Percentiles rank a stretch among this genome's conserved stretches.
Conservation (phyloP, 1,140 invertebrate genomes). For the Dinothrombium tinctorium region DNA sequence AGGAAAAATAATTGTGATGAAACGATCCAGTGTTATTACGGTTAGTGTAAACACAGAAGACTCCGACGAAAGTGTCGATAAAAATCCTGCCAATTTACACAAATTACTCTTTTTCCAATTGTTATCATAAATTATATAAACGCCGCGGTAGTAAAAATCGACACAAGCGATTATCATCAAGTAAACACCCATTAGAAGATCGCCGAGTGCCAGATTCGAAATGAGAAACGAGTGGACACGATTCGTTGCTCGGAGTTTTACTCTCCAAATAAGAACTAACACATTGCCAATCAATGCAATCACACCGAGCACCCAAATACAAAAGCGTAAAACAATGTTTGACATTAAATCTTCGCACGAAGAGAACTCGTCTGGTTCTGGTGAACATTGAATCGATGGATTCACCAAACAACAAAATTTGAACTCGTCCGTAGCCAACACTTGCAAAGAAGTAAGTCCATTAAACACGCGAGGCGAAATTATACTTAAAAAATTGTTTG, state of each 20-base stretch:
- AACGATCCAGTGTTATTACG: constrained; percentile 31
- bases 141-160: constrained; percentile 32
- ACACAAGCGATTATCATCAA: constrained; percentile 39
- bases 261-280: constrained; percentile 33
- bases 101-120: constrained; percentile 26
- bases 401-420: constrained; percentile 28
- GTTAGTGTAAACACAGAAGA: constrained; percentile 36
- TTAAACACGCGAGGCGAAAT: not conserved
- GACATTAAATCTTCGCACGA: constrained; percentile 33
- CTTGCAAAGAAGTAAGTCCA: not conserved
- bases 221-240: constrained; percentile 30
- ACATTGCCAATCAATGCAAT: constrained; percentile 34
- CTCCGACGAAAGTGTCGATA: constrained; percentile 39
- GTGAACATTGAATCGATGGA: constrained; percentile 22
- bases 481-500: not conserved
- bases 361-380: constrained; percentile 29
- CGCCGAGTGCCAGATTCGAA: constrained; percentile 47
- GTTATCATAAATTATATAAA: constrained; percentile 27
- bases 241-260: constrained; percentile 15
- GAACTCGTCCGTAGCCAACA: constrained; percentile 22
- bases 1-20: constrained; percentile 31
- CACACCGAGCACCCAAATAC: constrained; percentile 38
- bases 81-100: constrained; percentile 32
- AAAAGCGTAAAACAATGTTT: constrained; percentile 26
- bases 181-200: constrained; percentile 52